A percentile compares a stretch with the other conserved stretches of the same genome.
Evolutionary conservation across 1,140 invertebrate species (phyloP).

Genomic region (Zophobas morio): DNA sequence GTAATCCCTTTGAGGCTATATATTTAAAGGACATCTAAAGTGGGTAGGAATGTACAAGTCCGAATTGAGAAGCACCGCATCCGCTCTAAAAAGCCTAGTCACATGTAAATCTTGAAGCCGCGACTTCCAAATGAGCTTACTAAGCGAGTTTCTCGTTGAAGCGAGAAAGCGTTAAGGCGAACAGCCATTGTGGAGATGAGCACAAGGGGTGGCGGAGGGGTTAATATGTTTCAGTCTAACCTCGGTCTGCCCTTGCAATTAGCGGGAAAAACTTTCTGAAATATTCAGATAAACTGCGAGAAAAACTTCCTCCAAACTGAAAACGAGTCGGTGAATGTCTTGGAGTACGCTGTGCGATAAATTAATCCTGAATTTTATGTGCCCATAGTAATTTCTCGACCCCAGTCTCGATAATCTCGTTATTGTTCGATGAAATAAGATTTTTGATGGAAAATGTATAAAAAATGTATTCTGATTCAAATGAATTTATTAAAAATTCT

Average conservation of each 20-base stretch:
- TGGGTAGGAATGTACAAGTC: conserved; percentile 13
- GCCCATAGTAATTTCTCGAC: not conserved
- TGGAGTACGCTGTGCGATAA: conserved; percentile 11
- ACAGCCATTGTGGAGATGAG: not conserved
- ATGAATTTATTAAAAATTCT: conserved; percentile 21
- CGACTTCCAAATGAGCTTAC: conserved; percentile 43
- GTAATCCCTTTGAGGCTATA: conserved; percentile 32
- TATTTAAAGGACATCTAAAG: conserved; percentile 20
- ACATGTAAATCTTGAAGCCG: conserved; percentile 44
- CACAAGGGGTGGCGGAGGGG: not conserved
- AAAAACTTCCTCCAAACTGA: not conserved
- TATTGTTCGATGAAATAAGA: conserved; percentile 12
- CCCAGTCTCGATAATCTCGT: conserved; percentile 4
- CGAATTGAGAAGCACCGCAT: conserved; percentile 27
- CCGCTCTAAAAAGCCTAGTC: conserved; percentile 27
- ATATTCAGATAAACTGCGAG: conserved; percentile 25
- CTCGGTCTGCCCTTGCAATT: conserved; percentile 19
- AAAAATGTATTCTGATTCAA: conserved; percentile 17
- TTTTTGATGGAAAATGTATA: not conserved
- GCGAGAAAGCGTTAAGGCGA: conserved; percentile 13
- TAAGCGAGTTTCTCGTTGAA: conserved; percentile 5
- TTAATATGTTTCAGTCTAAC: conserved; percentile 9
- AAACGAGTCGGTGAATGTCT: conserved; percentile 4
- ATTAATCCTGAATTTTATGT: conserved; percentile 21
- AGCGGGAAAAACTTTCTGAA: not conserved